Evolutionary conservation across 2,113 vertebrate genomes (phyloP).

Genomic region (Brachirus orientalis): DNA sequence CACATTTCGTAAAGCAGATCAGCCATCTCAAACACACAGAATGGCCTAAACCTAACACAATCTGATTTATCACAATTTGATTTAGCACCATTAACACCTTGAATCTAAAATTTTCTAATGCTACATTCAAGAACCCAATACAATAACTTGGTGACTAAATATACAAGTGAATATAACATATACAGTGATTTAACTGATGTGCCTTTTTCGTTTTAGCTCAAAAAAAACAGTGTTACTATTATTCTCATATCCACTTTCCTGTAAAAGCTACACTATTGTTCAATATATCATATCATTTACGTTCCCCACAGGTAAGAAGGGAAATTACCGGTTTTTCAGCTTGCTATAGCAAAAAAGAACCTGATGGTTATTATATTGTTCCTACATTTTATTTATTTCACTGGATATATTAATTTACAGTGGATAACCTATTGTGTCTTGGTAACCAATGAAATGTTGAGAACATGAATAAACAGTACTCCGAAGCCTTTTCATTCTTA

Average conservation of each 20-base stretch:
- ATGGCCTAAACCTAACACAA: too few species aligned
- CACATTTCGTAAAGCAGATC: too few species aligned
- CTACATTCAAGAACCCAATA: too few species aligned
- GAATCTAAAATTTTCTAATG: too few species aligned
- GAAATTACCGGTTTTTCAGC: slow-evolving; percentile 11
- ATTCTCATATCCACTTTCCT: not conserved
- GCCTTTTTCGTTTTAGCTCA: not conserved
- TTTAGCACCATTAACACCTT: too few species aligned
- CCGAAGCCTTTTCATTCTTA: slow-evolving; percentile 1
- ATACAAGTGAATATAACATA: not conserved
- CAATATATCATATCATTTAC: not conserved
- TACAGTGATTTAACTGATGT: not conserved
- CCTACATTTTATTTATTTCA: slow-evolving; percentile 11
- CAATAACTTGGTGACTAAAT: too few species aligned
- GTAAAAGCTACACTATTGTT: not conserved
- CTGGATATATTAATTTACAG: slow-evolving; percentile 7
- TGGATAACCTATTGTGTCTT: slow-evolving; percentile 2
- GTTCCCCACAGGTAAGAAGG: slow-evolving; percentile 5
- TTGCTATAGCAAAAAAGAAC: not conserved
- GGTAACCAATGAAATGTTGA: not conserved
- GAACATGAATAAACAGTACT: not conserved
- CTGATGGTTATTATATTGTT: not conserved
- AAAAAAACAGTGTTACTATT: not conserved
- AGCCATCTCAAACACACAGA: too few species aligned
- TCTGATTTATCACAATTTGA: too few species aligned